Conservation (phyloP, 2,797 vertebrate genomes). For the Sphenodon punctatus region DNA sequence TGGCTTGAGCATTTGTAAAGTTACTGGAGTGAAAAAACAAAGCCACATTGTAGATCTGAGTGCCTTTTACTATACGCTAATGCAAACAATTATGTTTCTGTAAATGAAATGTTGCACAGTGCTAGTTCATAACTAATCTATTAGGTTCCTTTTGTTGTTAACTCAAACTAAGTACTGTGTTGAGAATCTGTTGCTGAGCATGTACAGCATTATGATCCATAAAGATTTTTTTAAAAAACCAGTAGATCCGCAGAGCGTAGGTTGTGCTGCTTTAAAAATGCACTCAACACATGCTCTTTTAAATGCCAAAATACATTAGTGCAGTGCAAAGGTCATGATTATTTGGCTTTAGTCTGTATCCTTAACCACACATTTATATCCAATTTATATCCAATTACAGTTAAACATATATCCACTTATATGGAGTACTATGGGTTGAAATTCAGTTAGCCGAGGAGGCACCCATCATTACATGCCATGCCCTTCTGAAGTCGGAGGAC, state of each 20-base stretch:
- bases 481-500: background rate
- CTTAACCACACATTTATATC: background rate
- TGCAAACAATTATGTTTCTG: background rate
- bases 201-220: background rate
- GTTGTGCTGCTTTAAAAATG: fast-evolving
- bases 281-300: background rate
- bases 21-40: conserved; percentile 29
- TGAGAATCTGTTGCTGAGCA: background rate
- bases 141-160: conserved; percentile 3
- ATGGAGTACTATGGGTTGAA: background rate
- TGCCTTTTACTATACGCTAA: conserved; percentile 19
- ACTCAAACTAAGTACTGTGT: conserved; percentile 10
- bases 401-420: background rate
- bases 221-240: background rate
- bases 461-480: background rate
- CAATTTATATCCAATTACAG: background rate
- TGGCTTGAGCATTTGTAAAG: conserved; percentile 22
- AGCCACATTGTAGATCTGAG: background rate
- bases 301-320: background rate
- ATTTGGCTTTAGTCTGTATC: background rate
- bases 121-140: conserved; percentile 5
- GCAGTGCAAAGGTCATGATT: background rate
- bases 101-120: conserved; percentile 1
- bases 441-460: background rate
- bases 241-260: background rate